Evolutionary conservation across 2,888 invertebrate species (phyloP).

Genomic region (Leptarthrus brevirostris): DNA sequence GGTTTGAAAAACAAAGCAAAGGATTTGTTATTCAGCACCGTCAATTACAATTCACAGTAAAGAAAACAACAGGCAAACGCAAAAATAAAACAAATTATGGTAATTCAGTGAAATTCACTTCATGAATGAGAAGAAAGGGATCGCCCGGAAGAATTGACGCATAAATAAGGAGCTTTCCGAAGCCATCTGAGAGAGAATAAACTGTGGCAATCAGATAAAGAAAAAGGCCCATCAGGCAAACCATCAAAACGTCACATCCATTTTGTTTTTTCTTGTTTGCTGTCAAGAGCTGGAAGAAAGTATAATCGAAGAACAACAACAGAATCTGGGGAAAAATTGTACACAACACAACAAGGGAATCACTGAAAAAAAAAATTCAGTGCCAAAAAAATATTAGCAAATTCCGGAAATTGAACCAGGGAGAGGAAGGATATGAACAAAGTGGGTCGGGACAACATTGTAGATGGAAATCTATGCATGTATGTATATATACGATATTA

Average conservation of each 20-base stretch:
- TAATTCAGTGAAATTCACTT: not conserved
- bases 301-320: not conserved
- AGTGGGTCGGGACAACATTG: too few relatives aligned
- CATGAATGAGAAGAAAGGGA: not conserved
- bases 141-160: not conserved
- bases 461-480: too few relatives aligned
- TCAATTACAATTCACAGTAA: not conserved
- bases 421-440: too few relatives aligned
- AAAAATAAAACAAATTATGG: not conserved
- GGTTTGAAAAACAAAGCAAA: too few relatives aligned
- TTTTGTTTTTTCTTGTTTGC: not conserved
- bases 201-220: conserved; percentile 3
- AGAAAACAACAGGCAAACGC: not conserved
- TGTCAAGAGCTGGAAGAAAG: not conserved
- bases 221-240: not conserved
- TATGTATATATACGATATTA: too few relatives aligned
- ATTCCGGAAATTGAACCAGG: not conserved
- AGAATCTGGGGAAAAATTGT: not conserved
- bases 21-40: too few relatives aligned
- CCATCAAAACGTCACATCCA: conserved; percentile 6
- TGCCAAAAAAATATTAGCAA: not conserved
- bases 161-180: not conserved
- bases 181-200: not conserved
- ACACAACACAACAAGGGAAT: not conserved
- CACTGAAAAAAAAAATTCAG: not conserved